Percentiles rank a stretch among this genome's conserved stretches.
Evolutionary conservation across 2,113 vertebrate genomes (phyloP).

Genomic region (Chionodraco myersi): DNA sequence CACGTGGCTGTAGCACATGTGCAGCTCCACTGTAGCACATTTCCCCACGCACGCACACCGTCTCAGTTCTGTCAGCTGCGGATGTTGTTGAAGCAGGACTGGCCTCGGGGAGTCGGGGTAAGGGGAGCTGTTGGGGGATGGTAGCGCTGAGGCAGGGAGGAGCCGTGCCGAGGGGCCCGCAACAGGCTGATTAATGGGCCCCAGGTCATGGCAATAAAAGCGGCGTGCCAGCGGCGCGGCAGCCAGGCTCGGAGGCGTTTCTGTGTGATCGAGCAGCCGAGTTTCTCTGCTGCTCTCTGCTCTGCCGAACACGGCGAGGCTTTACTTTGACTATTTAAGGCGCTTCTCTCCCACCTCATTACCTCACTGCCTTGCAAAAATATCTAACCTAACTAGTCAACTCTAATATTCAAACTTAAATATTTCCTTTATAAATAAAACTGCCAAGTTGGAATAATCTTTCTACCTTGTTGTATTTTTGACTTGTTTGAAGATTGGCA

Average conservation of each 20-base stretch:
- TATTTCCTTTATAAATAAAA: not conserved
- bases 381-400: not conserved
- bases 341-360: constrained; percentile 32
- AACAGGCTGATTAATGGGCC: constrained; percentile 82
- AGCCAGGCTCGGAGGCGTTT: constrained; percentile 74
- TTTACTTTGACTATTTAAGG: constrained; percentile 70
- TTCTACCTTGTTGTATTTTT: too few species aligned
- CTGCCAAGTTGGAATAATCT: too few species aligned
- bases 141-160: constrained; percentile 55
- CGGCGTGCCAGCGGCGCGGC: constrained; percentile 72
- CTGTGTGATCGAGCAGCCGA: constrained; percentile 75
- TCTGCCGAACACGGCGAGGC: constrained; percentile 48
- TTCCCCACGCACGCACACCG: not conserved
- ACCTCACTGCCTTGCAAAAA: constrained; percentile 18
- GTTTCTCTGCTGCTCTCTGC: constrained; percentile 69
- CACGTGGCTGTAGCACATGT: constrained; percentile 30
- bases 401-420: constrained; percentile 10
- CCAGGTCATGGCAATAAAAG: constrained; percentile 81
- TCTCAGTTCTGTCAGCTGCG: constrained; percentile 55
- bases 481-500: too few species aligned
- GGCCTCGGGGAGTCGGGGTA: constrained; percentile 45
- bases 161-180: constrained; percentile 64
- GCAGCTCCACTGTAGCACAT: not conserved
- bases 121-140: constrained; percentile 29
- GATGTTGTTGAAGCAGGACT: constrained; percentile 64